Evolutionary conservation across 2,888 invertebrate genomes (phyloP).

Genomic region (Dendrolimus houi): DNA sequence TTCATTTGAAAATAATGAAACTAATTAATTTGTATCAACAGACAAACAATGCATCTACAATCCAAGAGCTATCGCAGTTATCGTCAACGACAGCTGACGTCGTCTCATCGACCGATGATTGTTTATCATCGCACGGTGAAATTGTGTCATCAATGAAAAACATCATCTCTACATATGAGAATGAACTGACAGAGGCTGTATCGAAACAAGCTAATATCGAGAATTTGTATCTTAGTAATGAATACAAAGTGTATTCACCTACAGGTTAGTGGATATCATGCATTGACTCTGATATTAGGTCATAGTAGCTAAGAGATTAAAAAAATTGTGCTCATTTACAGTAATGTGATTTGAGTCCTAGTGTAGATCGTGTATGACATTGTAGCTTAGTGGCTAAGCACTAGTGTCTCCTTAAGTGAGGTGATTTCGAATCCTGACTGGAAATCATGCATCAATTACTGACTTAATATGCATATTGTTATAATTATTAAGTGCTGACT

Average conservation of each 20-base stretch:
- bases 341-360: no score
- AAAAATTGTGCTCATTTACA: no score
- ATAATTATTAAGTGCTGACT: no score
- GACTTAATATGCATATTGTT: no score
- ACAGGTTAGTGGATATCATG: slow-evolving; percentile 35
- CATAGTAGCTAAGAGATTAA: no score
- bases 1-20: not conserved
- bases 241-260: slow-evolving; percentile 53
- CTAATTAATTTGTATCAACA: slow-evolving; percentile 11
- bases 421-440: no score
- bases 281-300: no score
- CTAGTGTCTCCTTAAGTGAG: no score
- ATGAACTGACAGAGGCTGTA: slow-evolving; percentile 15
- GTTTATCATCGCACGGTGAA: not conserved
- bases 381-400: no score
- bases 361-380: no score
- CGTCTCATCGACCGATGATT: not conserved
- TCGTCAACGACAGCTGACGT: slow-evolving; percentile 5
- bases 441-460: no score
- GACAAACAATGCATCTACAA: slow-evolving; percentile 16
- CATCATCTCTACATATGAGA: slow-evolving; percentile 5
- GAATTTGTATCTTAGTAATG: slow-evolving; percentile 32
- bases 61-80: slow-evolving; percentile 13
- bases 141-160: slow-evolving; percentile 5
- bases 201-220: slow-evolving; percentile 29